These are phyloP conservation scores for Halesus radiatus DNA, from an alignment of 1,140 invertebrate genomes.

Conservation along the genomic window DNA sequence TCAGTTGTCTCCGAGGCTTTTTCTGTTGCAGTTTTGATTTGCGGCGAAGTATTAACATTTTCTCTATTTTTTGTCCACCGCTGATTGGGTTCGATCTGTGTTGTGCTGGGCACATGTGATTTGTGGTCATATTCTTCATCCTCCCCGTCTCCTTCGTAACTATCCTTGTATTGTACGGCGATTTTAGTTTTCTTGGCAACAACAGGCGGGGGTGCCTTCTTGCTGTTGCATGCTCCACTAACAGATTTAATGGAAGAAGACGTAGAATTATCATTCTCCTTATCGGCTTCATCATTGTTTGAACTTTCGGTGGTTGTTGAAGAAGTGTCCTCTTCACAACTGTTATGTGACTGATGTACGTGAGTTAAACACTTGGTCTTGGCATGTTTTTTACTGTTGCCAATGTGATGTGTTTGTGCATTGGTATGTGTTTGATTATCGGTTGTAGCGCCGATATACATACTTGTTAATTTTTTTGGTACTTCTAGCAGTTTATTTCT, in stretches of 20 bases:
- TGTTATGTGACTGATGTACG: constrained; percentile 44
- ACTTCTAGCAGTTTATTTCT: constrained; percentile 47
- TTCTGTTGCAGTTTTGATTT: constrained; percentile 37
- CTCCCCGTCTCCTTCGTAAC: constrained; percentile 58
- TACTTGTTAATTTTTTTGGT: constrained; percentile 46
- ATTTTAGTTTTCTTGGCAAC: constrained; percentile 51
- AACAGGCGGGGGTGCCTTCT: constrained; percentile 24
- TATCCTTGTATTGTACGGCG: constrained; percentile 51
- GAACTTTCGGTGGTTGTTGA: constrained; percentile 57
- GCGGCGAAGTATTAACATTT: constrained; percentile 28
- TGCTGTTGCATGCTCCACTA: constrained; percentile 44
- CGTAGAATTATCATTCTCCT: constrained; percentile 55
- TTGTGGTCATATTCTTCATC: constrained; percentile 58
- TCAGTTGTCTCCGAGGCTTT: constrained; percentile 27
- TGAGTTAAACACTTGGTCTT: constrained; percentile 49
- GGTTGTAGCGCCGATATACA: constrained; percentile 27
- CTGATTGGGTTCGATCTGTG: constrained; percentile 42
- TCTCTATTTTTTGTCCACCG: constrained; percentile 55
- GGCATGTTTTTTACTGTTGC: constrained; percentile 48
- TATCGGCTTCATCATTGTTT: constrained; percentile 56
- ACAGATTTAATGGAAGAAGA: constrained; percentile 47
- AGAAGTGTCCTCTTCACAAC: constrained; percentile 55
- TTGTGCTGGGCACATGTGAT: constrained; percentile 20
- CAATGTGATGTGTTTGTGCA: constrained; percentile 32
- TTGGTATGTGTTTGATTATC: constrained; percentile 35